Conservation (phyloP, 2,888 invertebrate genomes). For the Lumbricus terrestris region DNA sequence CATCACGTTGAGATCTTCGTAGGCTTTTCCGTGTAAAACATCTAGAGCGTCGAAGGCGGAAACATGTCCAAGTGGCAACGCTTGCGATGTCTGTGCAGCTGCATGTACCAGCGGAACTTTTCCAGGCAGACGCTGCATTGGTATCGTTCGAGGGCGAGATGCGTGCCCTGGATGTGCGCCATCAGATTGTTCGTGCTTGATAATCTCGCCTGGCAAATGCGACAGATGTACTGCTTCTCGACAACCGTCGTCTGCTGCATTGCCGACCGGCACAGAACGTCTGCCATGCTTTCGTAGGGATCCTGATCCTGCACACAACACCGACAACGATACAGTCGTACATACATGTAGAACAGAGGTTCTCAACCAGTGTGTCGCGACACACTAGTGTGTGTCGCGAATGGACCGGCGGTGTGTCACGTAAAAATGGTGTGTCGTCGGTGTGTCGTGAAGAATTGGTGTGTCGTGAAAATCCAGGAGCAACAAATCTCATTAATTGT, state of each 20-base stretch:
- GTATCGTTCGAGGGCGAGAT: conserved; percentile 27
- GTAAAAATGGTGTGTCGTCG: no score
- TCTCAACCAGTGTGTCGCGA: no score
- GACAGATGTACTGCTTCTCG: conserved; percentile 5
- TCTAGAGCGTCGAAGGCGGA: background rate
- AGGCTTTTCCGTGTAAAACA: background rate
- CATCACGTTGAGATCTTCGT: background rate
- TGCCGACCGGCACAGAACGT: background rate
- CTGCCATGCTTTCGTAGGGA: background rate
- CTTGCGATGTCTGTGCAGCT: conserved; percentile 27
- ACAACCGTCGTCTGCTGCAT: background rate
- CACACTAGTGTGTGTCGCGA: no score
- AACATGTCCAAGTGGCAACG: conserved; percentile 17
- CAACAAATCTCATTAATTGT: no score
- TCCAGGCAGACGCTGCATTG: conserved; percentile 18
- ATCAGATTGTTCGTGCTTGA: conserved; percentile 24
- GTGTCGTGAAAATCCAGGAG: no score
- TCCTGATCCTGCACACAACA: background rate
- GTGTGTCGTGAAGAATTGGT: no score
- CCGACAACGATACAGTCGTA: background rate
- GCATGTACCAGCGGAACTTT: conserved; percentile 30
- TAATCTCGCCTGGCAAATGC: conserved; percentile 18
- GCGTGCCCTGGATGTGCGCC: conserved; percentile 28
- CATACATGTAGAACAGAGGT: no score
- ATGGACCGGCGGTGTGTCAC: no score